These are phyloP conservation scores for Phylloscopus whistleri DNA, from an alignment of 2,113 vertebrate genomes.

Conservation along the genomic window DNA sequence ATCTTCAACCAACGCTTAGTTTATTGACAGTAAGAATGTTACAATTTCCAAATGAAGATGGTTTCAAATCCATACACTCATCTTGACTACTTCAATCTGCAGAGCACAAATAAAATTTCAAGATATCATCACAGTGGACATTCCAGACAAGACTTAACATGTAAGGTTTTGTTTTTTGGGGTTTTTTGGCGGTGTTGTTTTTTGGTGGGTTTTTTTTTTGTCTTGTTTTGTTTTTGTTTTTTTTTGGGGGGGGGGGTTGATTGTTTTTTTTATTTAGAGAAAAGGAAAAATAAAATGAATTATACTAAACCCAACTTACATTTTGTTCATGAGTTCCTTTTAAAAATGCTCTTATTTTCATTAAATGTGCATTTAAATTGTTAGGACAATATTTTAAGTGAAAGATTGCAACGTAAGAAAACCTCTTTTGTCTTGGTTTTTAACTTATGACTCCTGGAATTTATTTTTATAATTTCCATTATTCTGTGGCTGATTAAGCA, in stretches of 20 bases:
- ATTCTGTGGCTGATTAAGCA: background rate
- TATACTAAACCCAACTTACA: background rate
- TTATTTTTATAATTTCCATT: background rate
- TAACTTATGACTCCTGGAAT: background rate
- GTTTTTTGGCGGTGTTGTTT: no score
- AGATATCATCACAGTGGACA: background rate
- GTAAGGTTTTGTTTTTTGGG: background rate
- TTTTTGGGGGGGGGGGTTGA: no score
- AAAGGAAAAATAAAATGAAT: background rate
- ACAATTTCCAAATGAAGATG: background rate
- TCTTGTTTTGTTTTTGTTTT: background rate
- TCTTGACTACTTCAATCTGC: background rate
- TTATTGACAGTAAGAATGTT: background rate
- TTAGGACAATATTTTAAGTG: background rate
- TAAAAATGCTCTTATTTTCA: background rate
- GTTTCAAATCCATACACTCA: background rate
- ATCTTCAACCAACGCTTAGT: background rate
- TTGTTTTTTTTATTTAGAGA: background rate
- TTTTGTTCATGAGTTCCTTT: background rate
- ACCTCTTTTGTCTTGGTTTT: background rate
- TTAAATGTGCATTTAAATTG: background rate
- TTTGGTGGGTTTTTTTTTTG: no score
- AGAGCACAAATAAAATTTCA: background rate
- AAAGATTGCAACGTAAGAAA: background rate
- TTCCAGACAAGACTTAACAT: background rate